Evolutionary conservation across 1,140 invertebrate species (phyloP), one percentile per base, ranked within the genome.

Genomic region (Trachymyrmex septentrionalis): DNA sequence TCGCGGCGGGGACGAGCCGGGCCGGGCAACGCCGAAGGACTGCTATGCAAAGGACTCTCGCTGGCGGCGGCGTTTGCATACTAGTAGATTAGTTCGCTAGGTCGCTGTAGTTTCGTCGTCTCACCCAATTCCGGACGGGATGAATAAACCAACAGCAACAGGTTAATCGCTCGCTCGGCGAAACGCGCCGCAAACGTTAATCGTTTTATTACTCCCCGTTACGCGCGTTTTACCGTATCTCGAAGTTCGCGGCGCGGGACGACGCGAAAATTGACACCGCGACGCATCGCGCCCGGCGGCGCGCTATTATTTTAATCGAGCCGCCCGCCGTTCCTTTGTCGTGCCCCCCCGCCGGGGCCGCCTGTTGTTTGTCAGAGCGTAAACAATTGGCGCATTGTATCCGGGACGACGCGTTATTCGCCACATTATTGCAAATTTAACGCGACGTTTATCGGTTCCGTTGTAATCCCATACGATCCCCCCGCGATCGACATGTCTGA

Each of bases 111-210:
- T 77, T 89, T 82, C 73, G 61, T 81, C 78, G 77, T 81, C 78
- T 89, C 88, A 82, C 76, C 84, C 88, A 61, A 89, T 86, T 75
- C 84, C 44, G 30, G 24, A 50, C 38, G 34, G 57, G 82, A 81
- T 80, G 88, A 90, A 89, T 80, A 89, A 90, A 48, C 71, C 63
- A 61, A 67, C 87, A 73, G 88, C 88, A 90, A 90, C 88, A 90
- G 88, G 88, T 90, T 90, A 90, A 90, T 86, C 87, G 76, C 63
- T 61, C 57, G 63, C 84, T 61, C 71, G 34, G 71, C 82, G 77
- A 85, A 89, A 87, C 78, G 48, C 57, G 80, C 85, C 88, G 85
- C 73, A 55, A 90, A 88, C 84, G 87, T 89, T 86, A 88, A 87
- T 87, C 76, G 82, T 84, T 84, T 84, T 84, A 85, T 77, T 85